Conservation (phyloP, 2,888 invertebrate genomes). For the Stenichneumon culpator region DNA sequence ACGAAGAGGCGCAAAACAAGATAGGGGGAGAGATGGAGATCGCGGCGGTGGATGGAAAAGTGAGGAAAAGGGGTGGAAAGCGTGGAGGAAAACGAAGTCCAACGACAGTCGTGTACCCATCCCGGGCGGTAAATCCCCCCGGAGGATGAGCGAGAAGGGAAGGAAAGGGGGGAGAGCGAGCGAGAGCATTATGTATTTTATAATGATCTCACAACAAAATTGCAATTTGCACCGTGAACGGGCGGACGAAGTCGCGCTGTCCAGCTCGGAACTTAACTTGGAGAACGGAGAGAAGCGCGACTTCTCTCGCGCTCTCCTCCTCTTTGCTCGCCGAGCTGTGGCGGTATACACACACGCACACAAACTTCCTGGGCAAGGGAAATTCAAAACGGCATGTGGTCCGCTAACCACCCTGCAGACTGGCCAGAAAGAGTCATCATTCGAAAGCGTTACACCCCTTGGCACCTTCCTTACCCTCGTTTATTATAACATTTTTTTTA, state of each 20-base stretch:
- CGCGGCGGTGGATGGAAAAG: slow-evolving; percentile 48
- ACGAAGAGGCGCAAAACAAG: slow-evolving; percentile 32
- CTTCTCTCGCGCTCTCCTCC: slow-evolving; percentile 13
- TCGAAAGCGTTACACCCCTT: slow-evolving; percentile 48
- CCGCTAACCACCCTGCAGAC: slow-evolving; percentile 33
- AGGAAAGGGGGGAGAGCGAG: slow-evolving; percentile 57
- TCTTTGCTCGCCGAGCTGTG: slow-evolving; percentile 6
- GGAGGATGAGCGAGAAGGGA: neutral
- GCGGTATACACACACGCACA: slow-evolving; percentile 1
- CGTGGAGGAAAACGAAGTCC: slow-evolving; percentile 45
- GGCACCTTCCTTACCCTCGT: slow-evolving; percentile 20
- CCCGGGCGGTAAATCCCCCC: slow-evolving; percentile 36
- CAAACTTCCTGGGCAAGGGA: neutral
- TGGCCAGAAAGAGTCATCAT: slow-evolving; percentile 9
- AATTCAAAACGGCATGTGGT: slow-evolving; percentile 19
- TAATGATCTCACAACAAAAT: slow-evolving; percentile 85
- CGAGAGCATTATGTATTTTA: slow-evolving; percentile 83
- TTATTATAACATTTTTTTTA: slow-evolving; percentile 16
- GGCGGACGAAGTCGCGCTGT: slow-evolving; percentile 77
- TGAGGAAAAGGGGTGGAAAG: slow-evolving; percentile 53
- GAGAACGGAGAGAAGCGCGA: slow-evolving; percentile 9
- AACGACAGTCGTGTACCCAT: slow-evolving; percentile 46
- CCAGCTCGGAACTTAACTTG: slow-evolving; percentile 24
- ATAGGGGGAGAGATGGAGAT: neutral
- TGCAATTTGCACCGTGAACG: slow-evolving; percentile 80